Evolutionary conservation across 1,140 invertebrate genomes (phyloP), one percentile per base, ranked within the genome.

Genomic region (Mesaphorura yosii): DNA sequence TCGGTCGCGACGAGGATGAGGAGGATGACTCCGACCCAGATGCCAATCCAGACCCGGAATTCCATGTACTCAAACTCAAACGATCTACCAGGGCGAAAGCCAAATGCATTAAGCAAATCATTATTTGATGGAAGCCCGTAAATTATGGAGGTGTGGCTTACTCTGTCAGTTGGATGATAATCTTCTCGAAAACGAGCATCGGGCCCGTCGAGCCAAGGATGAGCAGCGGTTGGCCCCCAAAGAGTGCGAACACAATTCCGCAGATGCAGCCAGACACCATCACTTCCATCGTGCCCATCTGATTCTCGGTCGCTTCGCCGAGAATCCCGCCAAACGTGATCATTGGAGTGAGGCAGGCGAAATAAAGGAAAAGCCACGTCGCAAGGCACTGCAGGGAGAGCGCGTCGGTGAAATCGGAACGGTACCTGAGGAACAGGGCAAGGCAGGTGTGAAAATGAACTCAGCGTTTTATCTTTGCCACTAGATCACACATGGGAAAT

Each of bases 251-350:
- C 4, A 67, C 41, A n/a, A 73, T 57, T 6, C 72, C 72, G 53
- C 67, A 69, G 19, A 74, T 53, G 3, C 65, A 63, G 34, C 69
- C 67, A 26, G 68, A 66, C 15, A 75, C 54, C 19, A 73, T 62
- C 26, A 67, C 68, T 57, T 73, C 72, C 28, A 72, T 68, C 15
- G 70, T 65, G 2, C 67, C 69, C 63, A 65, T 68, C 48, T 59
- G 59, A 38, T 61, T 67, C 22, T 66, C 55, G 27, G 68, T 65
- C 31, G 58, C 58, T 34, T 67, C 53, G 23, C 70, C 70, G 59
- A 75, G 60, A 12, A 76, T 53, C 25, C 68, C 69, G 10, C 73
- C 73, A 57, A 73, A 73, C 3, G 72, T 70, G 17, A 75, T 69
- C 15, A 71, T 64, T 14, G 71, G 72, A 7, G 70, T 68, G 31